Percentiles rank a stretch among this genome's conserved stretches.
phyloP scores from a whole-genome alignment of 2,888 invertebrate species.

The Andrena dorsata region DNA sequence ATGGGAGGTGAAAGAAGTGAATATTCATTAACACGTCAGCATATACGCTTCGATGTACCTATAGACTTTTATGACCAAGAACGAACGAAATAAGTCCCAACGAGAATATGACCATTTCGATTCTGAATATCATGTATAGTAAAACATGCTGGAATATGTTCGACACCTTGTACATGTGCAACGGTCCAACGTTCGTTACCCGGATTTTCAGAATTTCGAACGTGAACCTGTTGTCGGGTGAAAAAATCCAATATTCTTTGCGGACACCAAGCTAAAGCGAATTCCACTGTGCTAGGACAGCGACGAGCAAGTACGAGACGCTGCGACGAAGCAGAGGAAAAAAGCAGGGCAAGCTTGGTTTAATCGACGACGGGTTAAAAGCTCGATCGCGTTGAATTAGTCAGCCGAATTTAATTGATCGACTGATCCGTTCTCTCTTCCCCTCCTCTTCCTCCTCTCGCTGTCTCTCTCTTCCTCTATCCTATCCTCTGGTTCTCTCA shows the following conservation, averaged over 20 bases:
- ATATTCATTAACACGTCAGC: no score
- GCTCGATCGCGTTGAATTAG: constrained; percentile 64
- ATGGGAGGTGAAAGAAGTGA: no score
- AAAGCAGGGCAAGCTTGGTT: constrained; percentile 20
- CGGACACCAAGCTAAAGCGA: constrained; percentile 31
- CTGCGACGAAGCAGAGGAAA: constrained; percentile 7
- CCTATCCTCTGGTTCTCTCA: not conserved
- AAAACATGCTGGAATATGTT: not conserved
- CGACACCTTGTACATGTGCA: not conserved
- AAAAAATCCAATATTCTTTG: constrained; percentile 35
- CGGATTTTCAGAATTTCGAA: constrained; percentile 18
- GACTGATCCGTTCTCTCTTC: constrained; percentile 42
- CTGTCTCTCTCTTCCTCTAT: not conserved
- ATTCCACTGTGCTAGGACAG: constrained; percentile 27
- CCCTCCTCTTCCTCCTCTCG: not conserved
- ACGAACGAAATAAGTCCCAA: no score
- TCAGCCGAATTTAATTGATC: constrained; percentile 69
- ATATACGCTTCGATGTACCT: no score
- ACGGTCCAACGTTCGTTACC: not conserved
- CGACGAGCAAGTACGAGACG: constrained; percentile 22
- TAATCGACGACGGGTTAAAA: constrained; percentile 58
- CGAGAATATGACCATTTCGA: no score
- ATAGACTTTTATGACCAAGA: no score
- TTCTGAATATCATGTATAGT: no score
- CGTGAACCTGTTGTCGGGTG: constrained; percentile 10